Base-by-base conservation (phyloP, 2,113 vertebrate species). In the Bubalus kerabau region DNA sequence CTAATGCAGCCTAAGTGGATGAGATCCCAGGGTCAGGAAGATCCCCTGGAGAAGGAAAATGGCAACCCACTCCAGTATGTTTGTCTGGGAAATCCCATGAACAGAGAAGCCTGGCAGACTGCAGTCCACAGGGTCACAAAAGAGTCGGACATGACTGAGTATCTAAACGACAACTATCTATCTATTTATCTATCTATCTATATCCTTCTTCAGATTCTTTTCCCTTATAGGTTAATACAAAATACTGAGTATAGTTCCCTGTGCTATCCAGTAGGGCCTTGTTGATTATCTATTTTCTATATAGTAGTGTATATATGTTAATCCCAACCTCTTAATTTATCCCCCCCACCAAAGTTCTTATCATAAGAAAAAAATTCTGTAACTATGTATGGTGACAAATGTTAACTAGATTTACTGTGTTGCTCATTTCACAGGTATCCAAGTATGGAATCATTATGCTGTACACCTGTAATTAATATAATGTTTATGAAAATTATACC, bases 361-460 rank as follows among this genome's bases (percentile, higher is more conserved):
- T 14, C 46, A 40, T 40, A 43, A 74, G 64, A 43, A 89, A 56
- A 74, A n/a, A 19, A 28, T 17, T 13, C 43, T 13, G 30, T 81
- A 28, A 62, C 36, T 7, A 2, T 13, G 81, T 5, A 15, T 4
- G 52, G 50, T 32, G 91, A 14, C 14, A 40, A 62, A 56, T 3
- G 50, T 32, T 17, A 17, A 54, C 13, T 17, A 7, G 26, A 32
- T 21, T 24, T 8, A 28, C 24, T 5, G 16, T 6, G 32, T 11
- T 3, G 23, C 24, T 36, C 30, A 21, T 9, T 13, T 14, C 56
- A 2, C 32, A n/a, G 2, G 30, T 52, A n/a, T 26, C 10, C 87
- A n/a, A 78, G 52, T 15, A 15, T 12, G 17, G 6, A 6, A 23
- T 12, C 10, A 0, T 21, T 8, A 19, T 0, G 30, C 24, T 28